Conservation (phyloP, 2,888 invertebrate species). For the Drosophila testacea region DNA sequence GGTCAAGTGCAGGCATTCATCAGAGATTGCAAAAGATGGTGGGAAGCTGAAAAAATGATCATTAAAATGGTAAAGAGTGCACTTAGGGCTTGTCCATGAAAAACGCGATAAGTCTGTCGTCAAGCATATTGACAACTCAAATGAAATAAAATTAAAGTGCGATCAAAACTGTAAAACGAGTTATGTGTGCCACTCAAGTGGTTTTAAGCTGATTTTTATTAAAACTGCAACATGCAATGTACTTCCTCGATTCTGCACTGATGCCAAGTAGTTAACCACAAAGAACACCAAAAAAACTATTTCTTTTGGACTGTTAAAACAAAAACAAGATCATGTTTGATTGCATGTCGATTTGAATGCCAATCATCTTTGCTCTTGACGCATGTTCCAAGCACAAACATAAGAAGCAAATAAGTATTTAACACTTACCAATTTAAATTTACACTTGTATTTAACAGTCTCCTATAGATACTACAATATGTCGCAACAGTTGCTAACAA, state of each 20-base stretch:
- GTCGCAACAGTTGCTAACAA: slow-evolving; percentile 50
- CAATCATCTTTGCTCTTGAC: slow-evolving; percentile 18
- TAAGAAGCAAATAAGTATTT: slow-evolving; percentile 23
- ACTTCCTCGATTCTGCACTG: too few relatives aligned
- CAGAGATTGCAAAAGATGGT: slow-evolving; percentile 36
- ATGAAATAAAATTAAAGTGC: slow-evolving; percentile 25
- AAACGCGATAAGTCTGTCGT: slow-evolving; percentile 15
- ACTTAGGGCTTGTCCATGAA: slow-evolving; percentile 43
- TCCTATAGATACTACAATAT: slow-evolving; percentile 28
- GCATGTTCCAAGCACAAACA: slow-evolving; percentile 4
- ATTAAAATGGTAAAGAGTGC: slow-evolving; percentile 24
- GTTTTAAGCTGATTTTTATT: slow-evolving; percentile 1
- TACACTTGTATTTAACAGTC: slow-evolving; percentile 49
- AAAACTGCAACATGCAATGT: neutral
- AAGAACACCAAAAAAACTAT: neutral
- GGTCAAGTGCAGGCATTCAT: slow-evolving; percentile 67
- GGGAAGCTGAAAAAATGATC: slow-evolving; percentile 25
- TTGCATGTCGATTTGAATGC: slow-evolving; percentile 9
- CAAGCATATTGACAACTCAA: slow-evolving; percentile 19
- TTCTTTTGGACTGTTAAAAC: neutral
- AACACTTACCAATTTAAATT: slow-evolving; percentile 26
- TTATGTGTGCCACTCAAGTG: slow-evolving; percentile 10
- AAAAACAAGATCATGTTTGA: neutral
- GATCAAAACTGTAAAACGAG: slow-evolving; percentile 28
- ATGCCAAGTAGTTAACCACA: neutral